A percentile compares a stretch with the other conserved stretches of the same genome.
Evolutionary conservation across 2,113 vertebrate genomes (phyloP).

Genomic region (Menura novaehollandiae): DNA sequence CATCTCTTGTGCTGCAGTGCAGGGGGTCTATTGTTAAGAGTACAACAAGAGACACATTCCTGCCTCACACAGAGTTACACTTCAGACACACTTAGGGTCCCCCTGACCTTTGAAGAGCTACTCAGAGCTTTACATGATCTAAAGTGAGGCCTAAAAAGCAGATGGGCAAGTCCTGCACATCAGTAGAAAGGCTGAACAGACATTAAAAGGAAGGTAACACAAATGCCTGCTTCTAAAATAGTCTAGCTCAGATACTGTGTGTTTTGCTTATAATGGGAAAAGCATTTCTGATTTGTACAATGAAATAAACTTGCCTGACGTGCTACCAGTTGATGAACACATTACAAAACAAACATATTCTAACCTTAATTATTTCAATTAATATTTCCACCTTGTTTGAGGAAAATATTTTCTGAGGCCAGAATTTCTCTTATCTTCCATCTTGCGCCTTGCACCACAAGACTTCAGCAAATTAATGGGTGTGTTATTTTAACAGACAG

Average conservation of each 20-base stretch:
- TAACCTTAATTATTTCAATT: neutral
- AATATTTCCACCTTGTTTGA: constrained; percentile 4
- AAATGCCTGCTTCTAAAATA: neutral
- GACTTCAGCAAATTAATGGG: constrained; percentile 43
- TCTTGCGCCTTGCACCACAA: neutral
- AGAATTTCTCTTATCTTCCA: constrained; percentile 28
- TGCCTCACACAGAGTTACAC: neutral
- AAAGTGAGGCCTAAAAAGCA: neutral
- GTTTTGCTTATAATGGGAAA: neutral
- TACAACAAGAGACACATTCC: neutral
- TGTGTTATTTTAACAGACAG: constrained; percentile 55
- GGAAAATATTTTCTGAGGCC: constrained; percentile 43
- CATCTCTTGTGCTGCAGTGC: neutral
- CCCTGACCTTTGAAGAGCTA: neutral
- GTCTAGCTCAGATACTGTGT: neutral
- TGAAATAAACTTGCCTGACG: neutral
- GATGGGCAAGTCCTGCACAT: neutral
- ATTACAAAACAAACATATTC: neutral
- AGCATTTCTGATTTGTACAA: neutral
- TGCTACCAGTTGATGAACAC: neutral
- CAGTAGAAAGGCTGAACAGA: neutral
- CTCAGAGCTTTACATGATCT: neutral
- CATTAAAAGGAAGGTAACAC: neutral
- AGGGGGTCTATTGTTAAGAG: neutral
- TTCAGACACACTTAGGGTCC: neutral